These are phyloP conservation scores for Notospermus geniculatus DNA, from an alignment of 1,140 invertebrate genomes.

Conservation along the genomic window DNA sequence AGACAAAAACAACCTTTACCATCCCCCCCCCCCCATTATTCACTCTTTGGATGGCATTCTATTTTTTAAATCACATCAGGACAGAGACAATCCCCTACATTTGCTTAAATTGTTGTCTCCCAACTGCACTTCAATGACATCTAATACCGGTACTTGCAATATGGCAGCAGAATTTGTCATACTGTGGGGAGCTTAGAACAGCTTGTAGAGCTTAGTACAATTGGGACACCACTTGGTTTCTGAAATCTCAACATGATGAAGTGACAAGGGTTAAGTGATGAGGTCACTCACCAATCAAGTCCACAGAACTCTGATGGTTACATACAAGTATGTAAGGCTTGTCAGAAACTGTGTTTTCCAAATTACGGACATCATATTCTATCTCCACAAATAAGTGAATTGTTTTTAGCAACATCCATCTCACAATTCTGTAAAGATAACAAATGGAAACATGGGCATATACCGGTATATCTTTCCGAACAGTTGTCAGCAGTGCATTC, in stretches of 20 bases:
- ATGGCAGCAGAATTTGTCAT: no score
- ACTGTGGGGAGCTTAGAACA: no score
- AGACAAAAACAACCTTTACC: background rate
- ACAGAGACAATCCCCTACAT: background rate
- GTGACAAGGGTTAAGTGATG: no score
- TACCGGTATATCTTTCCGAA: background rate
- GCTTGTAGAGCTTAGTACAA: no score
- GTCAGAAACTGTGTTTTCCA: constrained; percentile 36
- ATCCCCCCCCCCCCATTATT: background rate
- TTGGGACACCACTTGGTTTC: no score
- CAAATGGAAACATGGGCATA: constrained; percentile 5
- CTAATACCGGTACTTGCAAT: background rate
- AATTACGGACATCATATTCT: constrained; percentile 36
- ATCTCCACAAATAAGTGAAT: constrained; percentile 39
- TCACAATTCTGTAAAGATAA: constrained; percentile 33
- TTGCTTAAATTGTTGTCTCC: background rate
- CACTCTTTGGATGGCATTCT: background rate
- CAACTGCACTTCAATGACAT: background rate
- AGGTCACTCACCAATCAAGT: constrained; percentile 45
- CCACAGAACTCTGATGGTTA: constrained; percentile 54
- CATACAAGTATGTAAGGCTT: constrained; percentile 42
- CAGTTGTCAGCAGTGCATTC: no score
- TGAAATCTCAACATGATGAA: no score
- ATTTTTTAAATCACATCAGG: background rate
- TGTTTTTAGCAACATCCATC: constrained; percentile 27